Evolutionary conservation across 2,888 invertebrate species (phyloP).

Genomic region (Eupithecia vulgata): DNA sequence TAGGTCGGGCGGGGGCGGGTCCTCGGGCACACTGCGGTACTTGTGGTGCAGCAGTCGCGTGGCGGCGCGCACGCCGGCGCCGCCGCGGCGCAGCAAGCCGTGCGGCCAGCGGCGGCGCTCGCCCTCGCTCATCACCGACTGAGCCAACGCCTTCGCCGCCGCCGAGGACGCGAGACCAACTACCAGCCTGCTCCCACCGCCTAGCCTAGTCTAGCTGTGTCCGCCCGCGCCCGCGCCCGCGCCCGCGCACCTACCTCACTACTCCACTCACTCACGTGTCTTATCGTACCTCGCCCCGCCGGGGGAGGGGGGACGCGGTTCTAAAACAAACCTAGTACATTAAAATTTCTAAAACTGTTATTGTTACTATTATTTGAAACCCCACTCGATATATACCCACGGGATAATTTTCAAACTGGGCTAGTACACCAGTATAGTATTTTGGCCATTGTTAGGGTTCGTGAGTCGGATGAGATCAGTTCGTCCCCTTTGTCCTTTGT

Average conservation of each 20-base stretch:
- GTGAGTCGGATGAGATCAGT: too few species aligned
- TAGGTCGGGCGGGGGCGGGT: constrained; percentile 83
- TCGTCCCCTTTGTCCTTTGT: too few species aligned
- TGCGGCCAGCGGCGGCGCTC: constrained; percentile 67
- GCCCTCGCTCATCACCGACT: constrained; percentile 57
- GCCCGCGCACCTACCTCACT: constrained; percentile 37
- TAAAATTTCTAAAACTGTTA: too few species aligned
- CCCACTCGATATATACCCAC: too few species aligned
- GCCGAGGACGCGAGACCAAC: constrained; percentile 39
- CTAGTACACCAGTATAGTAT: too few species aligned
- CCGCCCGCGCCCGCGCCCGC: constrained; percentile 43
- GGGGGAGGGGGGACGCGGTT: too few species aligned
- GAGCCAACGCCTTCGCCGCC: constrained; percentile 59
- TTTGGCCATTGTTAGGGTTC: too few species aligned
- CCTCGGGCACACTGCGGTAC: constrained; percentile 61
- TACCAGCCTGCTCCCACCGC: constrained; percentile 41
- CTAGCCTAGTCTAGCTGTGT: too few species aligned
- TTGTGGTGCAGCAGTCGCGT: constrained; percentile 53
- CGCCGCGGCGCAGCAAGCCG: constrained; percentile 58
- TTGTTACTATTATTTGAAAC: too few species aligned
- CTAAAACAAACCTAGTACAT: too few species aligned
- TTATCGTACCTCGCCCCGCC: neutral
- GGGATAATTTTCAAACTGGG: too few species aligned
- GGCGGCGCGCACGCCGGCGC: constrained; percentile 46
- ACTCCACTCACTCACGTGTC: neutral